These are phyloP conservation scores for Mesocricetus auratus DNA, from an alignment of 2,113 vertebrate genomes.

Conservation along the genomic window DNA sequence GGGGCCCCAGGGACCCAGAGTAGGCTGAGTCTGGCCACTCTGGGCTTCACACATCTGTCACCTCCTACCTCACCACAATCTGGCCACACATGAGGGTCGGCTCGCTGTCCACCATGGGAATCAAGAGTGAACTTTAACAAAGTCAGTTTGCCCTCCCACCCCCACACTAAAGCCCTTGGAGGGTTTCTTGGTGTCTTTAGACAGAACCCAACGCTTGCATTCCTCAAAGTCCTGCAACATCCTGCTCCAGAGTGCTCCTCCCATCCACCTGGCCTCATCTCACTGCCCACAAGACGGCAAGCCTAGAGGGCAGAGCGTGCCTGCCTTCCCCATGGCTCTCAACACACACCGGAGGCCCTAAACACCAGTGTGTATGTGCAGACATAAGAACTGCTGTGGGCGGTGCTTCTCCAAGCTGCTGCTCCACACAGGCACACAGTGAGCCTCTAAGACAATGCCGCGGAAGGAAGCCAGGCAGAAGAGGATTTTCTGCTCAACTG, in stretches of 20 bases:
- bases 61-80: neutral
- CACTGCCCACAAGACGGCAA: neutral
- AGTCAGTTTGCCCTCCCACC: neutral
- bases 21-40: neutral
- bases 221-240: neutral
- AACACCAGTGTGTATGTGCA: neutral
- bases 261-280: neutral
- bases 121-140: neutral
- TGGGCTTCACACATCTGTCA: neutral
- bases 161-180: neutral
- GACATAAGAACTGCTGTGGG: neutral
- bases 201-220: neutral
- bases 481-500: neutral
- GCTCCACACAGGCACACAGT: too few species aligned
- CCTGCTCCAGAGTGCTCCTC: neutral
- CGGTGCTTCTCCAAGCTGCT: neutral
- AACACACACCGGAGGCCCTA: too few species aligned
- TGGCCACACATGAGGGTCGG: neutral
- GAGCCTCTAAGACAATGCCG: neutral
- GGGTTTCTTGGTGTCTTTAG: neutral
- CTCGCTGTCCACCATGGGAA: neutral
- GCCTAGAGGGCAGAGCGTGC: neutral
- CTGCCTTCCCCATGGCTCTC: neutral
- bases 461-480: neutral
- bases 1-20: neutral